Evolutionary conservation across 2,888 invertebrate genomes (phyloP).

Genomic region (Macaria liturata): DNA sequence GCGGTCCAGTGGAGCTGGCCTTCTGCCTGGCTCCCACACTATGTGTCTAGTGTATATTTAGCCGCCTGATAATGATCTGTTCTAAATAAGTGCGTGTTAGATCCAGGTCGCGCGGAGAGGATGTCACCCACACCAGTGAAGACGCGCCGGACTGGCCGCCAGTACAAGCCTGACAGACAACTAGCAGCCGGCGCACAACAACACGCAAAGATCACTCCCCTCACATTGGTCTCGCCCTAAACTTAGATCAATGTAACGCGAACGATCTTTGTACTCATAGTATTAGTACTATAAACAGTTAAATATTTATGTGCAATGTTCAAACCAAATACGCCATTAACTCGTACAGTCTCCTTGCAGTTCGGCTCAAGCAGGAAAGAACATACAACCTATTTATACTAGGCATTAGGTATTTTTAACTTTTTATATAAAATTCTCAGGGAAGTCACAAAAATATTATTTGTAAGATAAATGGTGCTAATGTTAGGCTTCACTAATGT

Average conservation of each 20-base stretch:
- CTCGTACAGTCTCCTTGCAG: conserved; percentile 67
- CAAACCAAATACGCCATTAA: conserved; percentile 82
- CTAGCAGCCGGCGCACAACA: conserved; percentile 44
- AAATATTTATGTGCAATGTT: conserved; percentile 76
- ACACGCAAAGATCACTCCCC: conserved; percentile 66
- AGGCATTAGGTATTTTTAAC: conserved; percentile 82
- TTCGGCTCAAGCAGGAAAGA: conserved; percentile 81
- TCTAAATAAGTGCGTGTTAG: conserved; percentile 50
- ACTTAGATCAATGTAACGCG: conserved; percentile 61
- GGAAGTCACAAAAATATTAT: conserved; percentile 81
- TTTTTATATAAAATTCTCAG: conserved; percentile 80
- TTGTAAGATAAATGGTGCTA: conserved; percentile 81
- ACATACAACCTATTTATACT: conserved; percentile 77
- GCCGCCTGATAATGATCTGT: conserved; percentile 39
- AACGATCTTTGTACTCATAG: conserved; percentile 63
- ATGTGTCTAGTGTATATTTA: conserved; percentile 42
- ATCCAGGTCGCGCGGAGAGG: conserved; percentile 57
- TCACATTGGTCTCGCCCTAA: conserved; percentile 76
- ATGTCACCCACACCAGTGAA: conserved; percentile 36
- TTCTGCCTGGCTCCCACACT: conserved; percentile 40
- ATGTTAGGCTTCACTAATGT: conserved; percentile 81
- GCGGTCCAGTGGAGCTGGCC: conserved; percentile 47
- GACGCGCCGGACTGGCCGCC: conserved; percentile 41
- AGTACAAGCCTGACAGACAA: conserved; percentile 48
- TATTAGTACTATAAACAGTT: conserved; percentile 64